These are phyloP conservation scores for Panagrolaimus sp. DNA, from an alignment of 1,140 invertebrate species.

Conservation along the genomic window DNA sequence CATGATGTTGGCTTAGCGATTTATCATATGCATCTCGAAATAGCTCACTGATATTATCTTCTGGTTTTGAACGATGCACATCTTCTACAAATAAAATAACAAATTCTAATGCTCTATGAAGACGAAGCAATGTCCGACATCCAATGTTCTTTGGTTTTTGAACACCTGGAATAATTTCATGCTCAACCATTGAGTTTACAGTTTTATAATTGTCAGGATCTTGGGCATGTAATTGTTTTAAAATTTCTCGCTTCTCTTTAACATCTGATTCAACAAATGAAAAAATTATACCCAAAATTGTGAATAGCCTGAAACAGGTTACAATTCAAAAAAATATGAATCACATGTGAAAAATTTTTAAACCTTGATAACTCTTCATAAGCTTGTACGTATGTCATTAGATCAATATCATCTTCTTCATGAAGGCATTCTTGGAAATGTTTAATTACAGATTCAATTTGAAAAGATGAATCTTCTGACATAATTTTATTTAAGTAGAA, in stretches of 20 bases:
- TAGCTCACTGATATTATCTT: not conserved
- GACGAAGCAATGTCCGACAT: slow-evolving; percentile 20
- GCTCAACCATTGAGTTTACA: slow-evolving; percentile 17
- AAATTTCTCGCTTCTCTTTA: slow-evolving; percentile 18
- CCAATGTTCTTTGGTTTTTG: slow-evolving; percentile 10
- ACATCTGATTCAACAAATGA: slow-evolving; percentile 26
- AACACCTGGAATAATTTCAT: slow-evolving; percentile 6
- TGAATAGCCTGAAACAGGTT: slow-evolving; percentile 26
- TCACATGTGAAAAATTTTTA: not conserved
- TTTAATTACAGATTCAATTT: slow-evolving; percentile 13
- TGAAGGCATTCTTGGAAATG: slow-evolving; percentile 2
- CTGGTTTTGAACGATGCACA: not conserved
- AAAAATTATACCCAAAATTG: slow-evolving; percentile 18
- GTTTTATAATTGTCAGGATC: slow-evolving; percentile 13
- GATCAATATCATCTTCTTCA: slow-evolving; percentile 19
- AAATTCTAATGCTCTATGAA: slow-evolving; percentile 26
- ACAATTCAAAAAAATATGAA: not conserved
- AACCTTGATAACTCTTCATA: slow-evolving; percentile 22
- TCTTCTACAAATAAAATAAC: slow-evolving; percentile 19
- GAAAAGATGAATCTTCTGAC: not conserved
- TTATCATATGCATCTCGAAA: slow-evolving; percentile 17
- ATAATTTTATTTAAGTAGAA: no score
- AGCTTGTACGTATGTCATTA: slow-evolving; percentile 16
- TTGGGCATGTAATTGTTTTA: slow-evolving; percentile 1
- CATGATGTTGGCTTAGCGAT: slow-evolving; percentile 24